Base-by-base conservation (phyloP, 2,888 invertebrate species). In the Phytoseiulus persimilis region DNA sequence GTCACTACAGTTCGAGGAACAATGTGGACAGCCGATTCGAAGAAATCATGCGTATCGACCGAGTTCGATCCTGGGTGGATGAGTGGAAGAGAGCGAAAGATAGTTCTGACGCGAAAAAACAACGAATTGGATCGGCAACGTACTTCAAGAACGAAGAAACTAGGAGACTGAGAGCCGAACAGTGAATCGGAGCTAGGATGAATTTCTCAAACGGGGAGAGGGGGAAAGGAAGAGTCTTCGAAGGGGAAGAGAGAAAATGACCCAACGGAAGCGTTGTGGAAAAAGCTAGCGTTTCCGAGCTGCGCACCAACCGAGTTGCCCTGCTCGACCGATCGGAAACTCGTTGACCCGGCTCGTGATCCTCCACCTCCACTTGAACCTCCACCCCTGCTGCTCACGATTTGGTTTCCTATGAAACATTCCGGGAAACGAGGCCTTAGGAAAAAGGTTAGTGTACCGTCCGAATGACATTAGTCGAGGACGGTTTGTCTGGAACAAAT, bases 401-500 rank as follows among this genome's bases (percentile, higher is more conserved):
- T 65, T 65, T 65, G 65, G 65, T 65, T 28, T 65, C 65, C 65
- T 28, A 65, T 23, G 65, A 65, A 65, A 65, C 65, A 65, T 32
- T 84, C 84, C 33, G 84, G 32, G 33, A 84, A 84, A 84, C 84
- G 33, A 84, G 28, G 32, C 33, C 84, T 32, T 84, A 84, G 84
- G 84, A 84, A 84, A 84, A 84, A 84, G 65, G 65, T 65, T 65
- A 65, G 65, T 65, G 65, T 65, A 18, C 65, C 65, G 65, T 65
- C 65, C 65, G 18, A 65, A 65, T 28, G 65, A 65, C 65, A 23
- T 65, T 28, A 65, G 65, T 65, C 87, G 39, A 11, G 87, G 87
- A 87, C 87, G 87, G 87, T 45, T 87, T 87, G 87, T 87, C 87
- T 87, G 39, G 87, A 87, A 87, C 87, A 87, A 87, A 87, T 87